Evolutionary conservation across 2,113 vertebrate species (phyloP).

Genomic region (Oryctolagus cuniculus): DNA sequence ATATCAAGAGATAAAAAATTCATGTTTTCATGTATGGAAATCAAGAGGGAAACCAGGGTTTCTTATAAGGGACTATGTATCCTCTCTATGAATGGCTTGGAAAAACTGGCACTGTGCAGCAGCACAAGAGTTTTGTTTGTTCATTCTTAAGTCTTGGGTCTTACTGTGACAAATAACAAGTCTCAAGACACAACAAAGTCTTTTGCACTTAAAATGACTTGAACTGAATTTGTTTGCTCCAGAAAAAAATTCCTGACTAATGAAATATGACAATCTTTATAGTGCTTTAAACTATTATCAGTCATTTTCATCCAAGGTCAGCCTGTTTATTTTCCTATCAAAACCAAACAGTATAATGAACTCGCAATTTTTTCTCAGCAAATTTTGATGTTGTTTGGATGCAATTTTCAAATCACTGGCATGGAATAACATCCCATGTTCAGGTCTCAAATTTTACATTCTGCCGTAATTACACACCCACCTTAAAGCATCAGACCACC

Average conservation of each 20-base stretch:
- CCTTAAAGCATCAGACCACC: not conserved
- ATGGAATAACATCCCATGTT: not conserved
- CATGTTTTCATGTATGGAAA: not conserved
- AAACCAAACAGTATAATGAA: not conserved
- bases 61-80: not conserved
- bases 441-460: slow-evolving; percentile 13
- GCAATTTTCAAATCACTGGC: slow-evolving; percentile 34
- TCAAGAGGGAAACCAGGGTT: not conserved
- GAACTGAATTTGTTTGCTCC: not conserved
- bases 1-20: not conserved
- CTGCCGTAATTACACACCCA: not conserved
- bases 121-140: not conserved
- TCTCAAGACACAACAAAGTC: not conserved
- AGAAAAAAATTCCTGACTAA: not conserved
- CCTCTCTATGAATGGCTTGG: not conserved
- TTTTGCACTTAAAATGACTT: not conserved
- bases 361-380: not conserved
- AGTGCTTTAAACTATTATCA: not conserved
- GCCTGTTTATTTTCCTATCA: not conserved
- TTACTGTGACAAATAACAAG: not conserved
- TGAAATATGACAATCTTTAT: not conserved
- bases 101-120: not conserved
- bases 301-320: not conserved
- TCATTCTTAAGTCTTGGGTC: not conserved
- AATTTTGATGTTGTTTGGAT: slow-evolving; percentile 27